phyloP scores from a whole-genome alignment of 2,113 vertebrate genomes.

The Strix aluco region DNA sequence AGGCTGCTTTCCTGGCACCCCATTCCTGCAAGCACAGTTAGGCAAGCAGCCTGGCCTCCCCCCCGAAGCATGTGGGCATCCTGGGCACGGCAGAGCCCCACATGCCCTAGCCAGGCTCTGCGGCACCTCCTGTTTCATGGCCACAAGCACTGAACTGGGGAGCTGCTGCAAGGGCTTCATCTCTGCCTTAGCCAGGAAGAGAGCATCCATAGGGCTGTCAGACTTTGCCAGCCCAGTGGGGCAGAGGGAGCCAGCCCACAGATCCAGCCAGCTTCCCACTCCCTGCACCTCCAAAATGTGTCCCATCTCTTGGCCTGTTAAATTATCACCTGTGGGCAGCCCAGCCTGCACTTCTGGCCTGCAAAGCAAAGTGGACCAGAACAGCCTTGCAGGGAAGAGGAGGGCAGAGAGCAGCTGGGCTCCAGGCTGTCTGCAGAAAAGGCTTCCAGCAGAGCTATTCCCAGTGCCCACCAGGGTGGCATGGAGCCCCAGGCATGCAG shows the following conservation, averaged over 20 bases:
- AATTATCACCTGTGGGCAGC: not conserved
- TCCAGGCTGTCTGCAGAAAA: not conserved
- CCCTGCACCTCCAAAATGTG: not conserved
- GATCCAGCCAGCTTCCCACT: not conserved
- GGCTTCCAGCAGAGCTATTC: not conserved
- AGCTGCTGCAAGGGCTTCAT: not conserved
- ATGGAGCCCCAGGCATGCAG: fast-evolving
- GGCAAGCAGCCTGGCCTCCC: fast-evolving
- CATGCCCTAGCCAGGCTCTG: not conserved
- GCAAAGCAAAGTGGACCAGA: not conserved
- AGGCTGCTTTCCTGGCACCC: not conserved
- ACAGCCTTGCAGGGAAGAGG: not conserved
- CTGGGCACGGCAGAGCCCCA: not conserved
- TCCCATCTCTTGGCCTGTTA: not conserved
- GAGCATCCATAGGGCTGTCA: not conserved
- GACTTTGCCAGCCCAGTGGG: not conserved
- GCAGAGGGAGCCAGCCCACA: not conserved
- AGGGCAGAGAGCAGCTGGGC: not conserved
- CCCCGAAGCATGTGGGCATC: fast-evolving
- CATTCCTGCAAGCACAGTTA: not conserved
- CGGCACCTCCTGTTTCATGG: not conserved
- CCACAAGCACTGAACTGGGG: fast-evolving
- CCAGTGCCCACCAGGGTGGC: not conserved
- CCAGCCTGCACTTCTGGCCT: not conserved
- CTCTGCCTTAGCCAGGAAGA: not conserved